phyloP scores from a whole-genome alignment of 30 jellyfish, hydroid and myxozoan genomes.

The Cassiopea andromeda region DNA sequence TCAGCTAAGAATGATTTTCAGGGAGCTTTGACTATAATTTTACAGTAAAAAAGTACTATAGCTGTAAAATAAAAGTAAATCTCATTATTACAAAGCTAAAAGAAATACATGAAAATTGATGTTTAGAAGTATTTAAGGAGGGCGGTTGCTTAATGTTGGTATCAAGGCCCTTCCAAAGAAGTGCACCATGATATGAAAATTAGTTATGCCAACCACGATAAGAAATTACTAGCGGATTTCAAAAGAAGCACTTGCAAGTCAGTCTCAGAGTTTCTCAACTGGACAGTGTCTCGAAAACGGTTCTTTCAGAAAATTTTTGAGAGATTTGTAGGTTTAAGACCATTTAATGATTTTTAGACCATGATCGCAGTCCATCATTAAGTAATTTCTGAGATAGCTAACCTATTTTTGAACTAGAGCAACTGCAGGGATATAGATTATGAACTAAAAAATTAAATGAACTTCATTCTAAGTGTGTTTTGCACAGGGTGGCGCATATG shows the following conservation, averaged over 20 bases:
- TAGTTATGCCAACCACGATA: too few species aligned
- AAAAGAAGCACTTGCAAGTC: not conserved
- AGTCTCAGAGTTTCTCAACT: not conserved
- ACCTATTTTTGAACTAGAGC: too few species aligned
- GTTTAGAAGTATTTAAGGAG: not conserved
- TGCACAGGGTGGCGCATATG: too few species aligned
- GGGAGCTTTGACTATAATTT: not conserved
- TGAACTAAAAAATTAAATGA: too few species aligned
- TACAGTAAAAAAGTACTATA: not conserved
- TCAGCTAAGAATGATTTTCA: not conserved
- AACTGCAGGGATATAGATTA: too few species aligned
- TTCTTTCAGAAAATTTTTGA: not conserved
- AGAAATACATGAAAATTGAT: not conserved
- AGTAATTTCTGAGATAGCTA: too few species aligned
- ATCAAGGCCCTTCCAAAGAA: too few species aligned
- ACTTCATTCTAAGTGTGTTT: too few species aligned
- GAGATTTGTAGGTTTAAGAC: not conserved
- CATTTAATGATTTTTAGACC: not conserved
- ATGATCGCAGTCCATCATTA: too few species aligned
- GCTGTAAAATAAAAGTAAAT: too few species aligned
- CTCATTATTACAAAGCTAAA: not conserved
- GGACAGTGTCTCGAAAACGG: not conserved
- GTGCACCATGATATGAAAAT: too few species aligned
- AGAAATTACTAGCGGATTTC: too few species aligned
- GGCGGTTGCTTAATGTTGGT: not conserved